Evolutionary conservation across 1,140 invertebrate species (phyloP).

Genomic region (Leptinotarsa texana): DNA sequence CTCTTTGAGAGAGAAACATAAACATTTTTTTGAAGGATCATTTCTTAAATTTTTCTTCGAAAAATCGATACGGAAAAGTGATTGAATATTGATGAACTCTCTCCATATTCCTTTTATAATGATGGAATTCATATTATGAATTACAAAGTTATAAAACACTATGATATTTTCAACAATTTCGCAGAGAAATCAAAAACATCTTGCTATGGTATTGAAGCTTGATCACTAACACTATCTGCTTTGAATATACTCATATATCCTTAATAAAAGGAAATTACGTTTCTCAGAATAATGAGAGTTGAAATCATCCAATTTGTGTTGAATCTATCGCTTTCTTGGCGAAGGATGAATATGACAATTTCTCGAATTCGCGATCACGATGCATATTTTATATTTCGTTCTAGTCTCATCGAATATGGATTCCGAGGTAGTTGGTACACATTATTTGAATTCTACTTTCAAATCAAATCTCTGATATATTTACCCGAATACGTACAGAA

Average conservation of each 20-base stretch:
- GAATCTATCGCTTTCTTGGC: neutral
- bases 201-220: no score
- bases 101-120: no score
- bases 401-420: neutral
- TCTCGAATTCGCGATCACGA: neutral
- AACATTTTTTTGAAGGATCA: no score
- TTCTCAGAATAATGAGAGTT: neutral
- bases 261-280: neutral
- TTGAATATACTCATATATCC: neutral
- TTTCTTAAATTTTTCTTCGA: no score
- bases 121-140: no score
- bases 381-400: slow-evolving; percentile 11
- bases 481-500: neutral
- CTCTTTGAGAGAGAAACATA: no score
- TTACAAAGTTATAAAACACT: no score
- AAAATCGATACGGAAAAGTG: no score
- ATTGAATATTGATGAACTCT: no score
- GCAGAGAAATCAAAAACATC: no score
- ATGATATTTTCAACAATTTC: no score
- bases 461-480: slow-evolving; percentile 10
- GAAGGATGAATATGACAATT: neutral
- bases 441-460: slow-evolving; percentile 15
- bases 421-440: neutral
- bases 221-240: no score
- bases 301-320: neutral